These are phyloP conservation scores for Neomorphus geoffroyi DNA, from an alignment of 2,797 vertebrate species.

Conservation along the genomic window DNA sequence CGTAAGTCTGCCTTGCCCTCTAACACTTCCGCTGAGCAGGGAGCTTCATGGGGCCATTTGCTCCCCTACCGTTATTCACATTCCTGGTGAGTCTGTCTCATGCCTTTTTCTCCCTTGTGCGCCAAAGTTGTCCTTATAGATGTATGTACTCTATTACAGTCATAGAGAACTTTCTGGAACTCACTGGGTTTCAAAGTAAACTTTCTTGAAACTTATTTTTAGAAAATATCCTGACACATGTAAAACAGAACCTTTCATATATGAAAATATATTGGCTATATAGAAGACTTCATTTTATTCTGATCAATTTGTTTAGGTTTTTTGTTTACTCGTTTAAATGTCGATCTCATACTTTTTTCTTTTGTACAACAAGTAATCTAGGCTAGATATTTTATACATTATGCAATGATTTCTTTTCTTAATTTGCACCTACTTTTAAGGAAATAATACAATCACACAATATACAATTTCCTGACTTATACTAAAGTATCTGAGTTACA, in stretches of 20 bases:
- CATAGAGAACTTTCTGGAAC: background rate
- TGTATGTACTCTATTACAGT: background rate
- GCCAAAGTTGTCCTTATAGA: background rate
- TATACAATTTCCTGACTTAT: background rate
- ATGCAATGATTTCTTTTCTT: background rate
- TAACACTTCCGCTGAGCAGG: background rate
- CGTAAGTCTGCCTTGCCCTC: background rate
- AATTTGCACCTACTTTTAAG: background rate
- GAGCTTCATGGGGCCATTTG: background rate
- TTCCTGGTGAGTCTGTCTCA: background rate
- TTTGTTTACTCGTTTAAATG: background rate
- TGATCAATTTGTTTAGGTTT: background rate
- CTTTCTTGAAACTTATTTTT: background rate
- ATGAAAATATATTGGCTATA: background rate
- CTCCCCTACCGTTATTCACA: background rate
- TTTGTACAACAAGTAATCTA: background rate
- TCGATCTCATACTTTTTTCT: background rate
- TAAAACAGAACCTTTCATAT: background rate
- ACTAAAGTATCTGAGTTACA: background rate
- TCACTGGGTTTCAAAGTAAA: background rate
- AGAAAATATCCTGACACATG: background rate
- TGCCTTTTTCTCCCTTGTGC: background rate
- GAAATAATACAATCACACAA: background rate
- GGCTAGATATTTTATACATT: background rate
- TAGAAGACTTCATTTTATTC: background rate